Conservation (phyloP, 2,797 vertebrate genomes). For the Merluccius polli region DNA sequence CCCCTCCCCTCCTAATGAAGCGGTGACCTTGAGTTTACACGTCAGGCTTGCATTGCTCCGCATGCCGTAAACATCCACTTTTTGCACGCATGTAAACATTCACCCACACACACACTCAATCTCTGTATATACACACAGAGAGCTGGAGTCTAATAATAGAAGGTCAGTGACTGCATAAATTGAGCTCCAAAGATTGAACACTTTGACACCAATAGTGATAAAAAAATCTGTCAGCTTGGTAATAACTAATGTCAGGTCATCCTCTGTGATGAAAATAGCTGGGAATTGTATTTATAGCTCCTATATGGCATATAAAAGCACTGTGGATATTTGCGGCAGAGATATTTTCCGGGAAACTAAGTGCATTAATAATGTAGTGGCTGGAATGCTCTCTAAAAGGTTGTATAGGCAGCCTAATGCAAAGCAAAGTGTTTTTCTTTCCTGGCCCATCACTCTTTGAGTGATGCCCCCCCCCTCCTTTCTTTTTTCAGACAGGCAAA, state of each 20-base stretch:
- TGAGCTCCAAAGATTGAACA: background rate
- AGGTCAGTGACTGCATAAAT: background rate
- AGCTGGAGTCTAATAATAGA: background rate
- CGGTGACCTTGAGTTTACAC: constrained; percentile 59
- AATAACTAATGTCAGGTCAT: background rate
- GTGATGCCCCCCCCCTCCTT: background rate
- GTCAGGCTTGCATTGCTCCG: constrained; percentile 29
- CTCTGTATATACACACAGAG: no score
- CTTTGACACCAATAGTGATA: background rate
- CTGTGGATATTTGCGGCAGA: constrained; percentile 8
- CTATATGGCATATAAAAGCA: background rate
- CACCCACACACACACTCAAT: background rate
- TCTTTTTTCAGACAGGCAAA: background rate
- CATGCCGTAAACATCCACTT: constrained; percentile 18
- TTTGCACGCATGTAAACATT: background rate
- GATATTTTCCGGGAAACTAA: constrained; percentile 15
- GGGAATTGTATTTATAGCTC: background rate
- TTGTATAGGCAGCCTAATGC: constrained; percentile 15
- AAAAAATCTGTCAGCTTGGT: background rate
- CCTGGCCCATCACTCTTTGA: background rate
- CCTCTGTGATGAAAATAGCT: background rate
- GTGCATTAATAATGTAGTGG: constrained; percentile 50
- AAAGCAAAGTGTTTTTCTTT: background rate
- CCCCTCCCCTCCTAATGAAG: constrained; percentile 41
- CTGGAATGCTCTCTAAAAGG: constrained; percentile 43